Evolutionary conservation across 1,140 invertebrate genomes (phyloP).

Genomic region (Sycophila sp.): DNA sequence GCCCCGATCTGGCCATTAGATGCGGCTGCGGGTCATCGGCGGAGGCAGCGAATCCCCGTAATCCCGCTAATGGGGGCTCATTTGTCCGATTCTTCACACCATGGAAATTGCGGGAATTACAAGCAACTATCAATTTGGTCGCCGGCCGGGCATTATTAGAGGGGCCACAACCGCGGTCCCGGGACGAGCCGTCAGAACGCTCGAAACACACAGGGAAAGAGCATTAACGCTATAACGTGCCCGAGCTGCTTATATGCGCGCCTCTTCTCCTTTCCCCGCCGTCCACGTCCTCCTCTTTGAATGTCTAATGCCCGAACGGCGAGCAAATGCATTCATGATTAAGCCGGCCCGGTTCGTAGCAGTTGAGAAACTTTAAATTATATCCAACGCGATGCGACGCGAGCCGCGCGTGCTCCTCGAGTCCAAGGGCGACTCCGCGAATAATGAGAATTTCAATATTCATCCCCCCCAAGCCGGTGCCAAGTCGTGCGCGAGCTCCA

Average conservation of each 20-base stretch:
- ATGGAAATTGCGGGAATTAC: conserved; percentile 9
- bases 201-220: too few species aligned
- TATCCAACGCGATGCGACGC: conserved; percentile 45
- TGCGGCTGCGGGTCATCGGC: too few species aligned
- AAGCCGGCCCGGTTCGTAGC: conserved; percentile 45
- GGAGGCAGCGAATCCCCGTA: too few species aligned
- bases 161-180: too few species aligned
- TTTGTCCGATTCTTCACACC: too few species aligned
- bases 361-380: conserved; percentile 63
- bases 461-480: conserved; percentile 47
- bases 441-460: conserved; percentile 66
- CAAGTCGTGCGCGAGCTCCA: conserved; percentile 10
- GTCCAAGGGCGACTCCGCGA: conserved; percentile 43
- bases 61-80: too few species aligned
- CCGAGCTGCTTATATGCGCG: neutral
- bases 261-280: neutral
- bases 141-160: too few species aligned
- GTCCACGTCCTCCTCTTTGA: neutral
- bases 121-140: conserved; percentile 13
- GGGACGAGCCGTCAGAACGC: too few species aligned
- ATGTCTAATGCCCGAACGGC: neutral
- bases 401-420: neutral
- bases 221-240: neutral
- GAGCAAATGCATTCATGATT: conserved; percentile 57
- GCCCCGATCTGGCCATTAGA: too few species aligned